Percentiles rank a stretch among this genome's conserved stretches.
These are phyloP conservation scores for Meliscaeva auricollis DNA, from an alignment of 2,888 invertebrate genomes.

Conservation along the genomic window DNA sequence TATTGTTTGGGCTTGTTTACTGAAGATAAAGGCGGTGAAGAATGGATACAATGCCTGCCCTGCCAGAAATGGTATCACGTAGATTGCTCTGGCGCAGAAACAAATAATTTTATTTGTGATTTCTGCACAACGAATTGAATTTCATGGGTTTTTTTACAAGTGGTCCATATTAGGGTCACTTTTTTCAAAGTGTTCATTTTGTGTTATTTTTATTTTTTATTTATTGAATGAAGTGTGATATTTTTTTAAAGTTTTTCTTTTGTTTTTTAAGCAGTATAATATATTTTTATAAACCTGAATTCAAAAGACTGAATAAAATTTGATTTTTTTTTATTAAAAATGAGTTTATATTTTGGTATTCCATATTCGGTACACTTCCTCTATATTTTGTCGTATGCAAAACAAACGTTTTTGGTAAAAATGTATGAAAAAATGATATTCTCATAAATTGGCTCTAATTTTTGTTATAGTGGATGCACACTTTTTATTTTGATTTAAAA, in stretches of 20 bases:
- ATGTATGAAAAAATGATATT: too few relatives aligned
- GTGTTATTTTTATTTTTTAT: constrained; percentile 29
- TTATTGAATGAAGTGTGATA: constrained; percentile 27
- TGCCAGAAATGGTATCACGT: neutral
- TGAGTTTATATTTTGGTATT: neutral
- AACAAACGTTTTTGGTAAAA: too few relatives aligned
- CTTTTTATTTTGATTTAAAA: too few relatives aligned
- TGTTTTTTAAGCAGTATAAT: neutral
- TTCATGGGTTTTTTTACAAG: too few relatives aligned
- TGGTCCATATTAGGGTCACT: too few relatives aligned
- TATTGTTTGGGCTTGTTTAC: neutral
- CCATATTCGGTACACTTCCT: neutral
- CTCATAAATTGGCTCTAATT: too few relatives aligned
- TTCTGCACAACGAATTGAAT: too few relatives aligned
- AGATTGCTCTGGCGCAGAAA: neutral
- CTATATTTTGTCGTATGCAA: too few relatives aligned
- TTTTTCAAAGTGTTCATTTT: constrained; percentile 12
- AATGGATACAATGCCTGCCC: neutral
- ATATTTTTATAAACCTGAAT: neutral
- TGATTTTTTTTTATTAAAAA: neutral
- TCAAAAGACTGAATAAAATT: neutral
- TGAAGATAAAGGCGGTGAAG: constrained; percentile 1
- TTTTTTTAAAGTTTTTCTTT: constrained; percentile 27
- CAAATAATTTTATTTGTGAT: too few relatives aligned
- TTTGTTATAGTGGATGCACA: too few relatives aligned